phyloP scores from a whole-genome alignment of 2,113 vertebrate genomes.

The Tiliqua scincoides region DNA sequence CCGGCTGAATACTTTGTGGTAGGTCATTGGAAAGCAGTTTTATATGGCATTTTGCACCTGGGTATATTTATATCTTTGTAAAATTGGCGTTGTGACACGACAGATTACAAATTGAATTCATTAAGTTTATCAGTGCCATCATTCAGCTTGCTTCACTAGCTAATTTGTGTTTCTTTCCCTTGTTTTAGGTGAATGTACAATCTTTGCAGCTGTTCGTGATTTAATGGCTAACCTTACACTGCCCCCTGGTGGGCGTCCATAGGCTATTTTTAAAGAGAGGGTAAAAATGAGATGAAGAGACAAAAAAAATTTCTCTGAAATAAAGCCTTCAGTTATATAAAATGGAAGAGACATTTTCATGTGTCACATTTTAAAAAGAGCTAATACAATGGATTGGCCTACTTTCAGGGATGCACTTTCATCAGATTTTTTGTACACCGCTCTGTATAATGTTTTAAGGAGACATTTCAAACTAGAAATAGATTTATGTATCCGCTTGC shows the following conservation, averaged over 20 bases:
- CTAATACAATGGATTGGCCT: constrained; percentile 82
- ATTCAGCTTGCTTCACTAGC: constrained; percentile 47
- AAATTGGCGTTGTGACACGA: background rate
- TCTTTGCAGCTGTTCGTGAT: constrained; percentile 98
- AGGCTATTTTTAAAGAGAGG: constrained; percentile 78
- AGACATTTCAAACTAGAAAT: constrained; percentile 79
- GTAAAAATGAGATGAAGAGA: constrained; percentile 76
- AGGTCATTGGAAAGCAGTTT: background rate
- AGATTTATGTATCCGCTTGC: constrained; percentile 77
- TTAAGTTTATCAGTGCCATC: constrained; percentile 3
- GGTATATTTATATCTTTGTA: background rate
- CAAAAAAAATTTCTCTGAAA: constrained; percentile 62
- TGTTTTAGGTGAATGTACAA: constrained; percentile 95
- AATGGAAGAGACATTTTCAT: constrained; percentile 65
- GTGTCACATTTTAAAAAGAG: constrained; percentile 70
- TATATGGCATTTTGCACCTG: background rate
- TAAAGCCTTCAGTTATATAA: constrained; percentile 75
- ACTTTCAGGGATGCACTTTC: constrained; percentile 93
- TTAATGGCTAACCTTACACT: constrained; percentile 97
- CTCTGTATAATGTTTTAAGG: constrained; percentile 94
- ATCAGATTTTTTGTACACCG: constrained; percentile 92
- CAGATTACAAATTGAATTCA: constrained; percentile 46
- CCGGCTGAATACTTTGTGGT: background rate
- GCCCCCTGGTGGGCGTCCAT: constrained; percentile 91
- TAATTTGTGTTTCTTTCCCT: constrained; percentile 80